Percentiles rank a stretch among this genome's conserved stretches.
These are phyloP conservation scores for Diplazon laetatorius DNA, from an alignment of 2,888 invertebrate species.

Conservation along the genomic window DNA sequence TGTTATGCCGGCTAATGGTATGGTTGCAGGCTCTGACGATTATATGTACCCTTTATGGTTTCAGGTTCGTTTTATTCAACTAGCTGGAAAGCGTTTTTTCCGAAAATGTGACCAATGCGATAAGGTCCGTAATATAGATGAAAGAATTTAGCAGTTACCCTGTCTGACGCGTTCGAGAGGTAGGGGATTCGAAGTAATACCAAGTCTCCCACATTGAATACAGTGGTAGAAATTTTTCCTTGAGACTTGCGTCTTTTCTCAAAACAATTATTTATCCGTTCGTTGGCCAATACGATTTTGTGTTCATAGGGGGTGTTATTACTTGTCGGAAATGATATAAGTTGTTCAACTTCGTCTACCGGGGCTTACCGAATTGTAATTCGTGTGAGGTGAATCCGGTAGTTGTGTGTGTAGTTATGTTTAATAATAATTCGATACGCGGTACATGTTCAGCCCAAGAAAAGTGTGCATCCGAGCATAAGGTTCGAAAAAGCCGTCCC, in stretches of 20 bases:
- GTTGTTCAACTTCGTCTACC: neutral
- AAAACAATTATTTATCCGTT: neutral
- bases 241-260: neutral
- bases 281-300: neutral
- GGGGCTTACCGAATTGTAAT: constrained; percentile 52
- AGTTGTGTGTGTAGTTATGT: constrained; percentile 54
- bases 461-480: constrained; percentile 55
- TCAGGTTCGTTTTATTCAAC: too few species aligned
- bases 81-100: constrained; percentile 43
- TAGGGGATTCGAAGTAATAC: neutral
- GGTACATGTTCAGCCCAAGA: constrained; percentile 55
- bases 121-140: constrained; percentile 60
- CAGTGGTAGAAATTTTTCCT: too few species aligned
- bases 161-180: constrained; percentile 4
- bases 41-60: too few species aligned
- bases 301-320: neutral
- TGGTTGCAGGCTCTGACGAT: too few species aligned
- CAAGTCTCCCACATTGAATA: too few species aligned
- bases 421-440: constrained; percentile 56
- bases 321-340: neutral
- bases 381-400: constrained; percentile 54
- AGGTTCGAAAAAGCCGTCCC: constrained; percentile 61
- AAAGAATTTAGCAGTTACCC: constrained; percentile 58
- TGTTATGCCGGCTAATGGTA: too few species aligned
- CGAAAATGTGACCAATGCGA: constrained; percentile 30